phyloP scores from a whole-genome alignment of 1,140 invertebrate species.

The Listronotus oregonensis region DNA sequence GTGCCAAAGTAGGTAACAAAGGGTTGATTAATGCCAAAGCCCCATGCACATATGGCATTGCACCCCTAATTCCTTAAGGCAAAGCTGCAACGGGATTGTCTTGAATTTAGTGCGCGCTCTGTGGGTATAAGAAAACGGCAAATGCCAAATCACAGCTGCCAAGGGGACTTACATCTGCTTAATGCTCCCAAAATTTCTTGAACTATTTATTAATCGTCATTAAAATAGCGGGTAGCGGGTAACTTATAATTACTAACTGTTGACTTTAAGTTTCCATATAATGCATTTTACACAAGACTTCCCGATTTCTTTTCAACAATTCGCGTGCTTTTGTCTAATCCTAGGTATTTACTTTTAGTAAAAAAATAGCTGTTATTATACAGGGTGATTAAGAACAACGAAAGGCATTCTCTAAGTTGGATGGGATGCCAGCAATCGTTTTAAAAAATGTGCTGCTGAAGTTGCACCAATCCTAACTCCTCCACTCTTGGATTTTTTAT shows the following conservation, averaged over 20 bases:
- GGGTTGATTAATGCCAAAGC: slow-evolving; percentile 20
- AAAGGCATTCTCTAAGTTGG: too few species aligned
- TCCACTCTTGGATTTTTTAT: too few species aligned
- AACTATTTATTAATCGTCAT: slow-evolving; percentile 2
- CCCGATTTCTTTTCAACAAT: too few species aligned
- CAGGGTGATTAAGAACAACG: too few species aligned
- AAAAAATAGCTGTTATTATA: too few species aligned
- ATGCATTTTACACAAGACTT: too few species aligned
- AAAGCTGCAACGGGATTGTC: slow-evolving; percentile 34
- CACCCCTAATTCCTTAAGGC: slow-evolving; percentile 33
- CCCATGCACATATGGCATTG: slow-evolving; percentile 25
- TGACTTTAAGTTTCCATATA: too few species aligned
- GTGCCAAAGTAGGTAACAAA: slow-evolving; percentile 26
- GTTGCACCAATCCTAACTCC: too few species aligned
- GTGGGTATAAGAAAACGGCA: slow-evolving; percentile 35
- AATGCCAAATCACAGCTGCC: slow-evolving; percentile 34
- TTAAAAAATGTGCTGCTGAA: too few species aligned
- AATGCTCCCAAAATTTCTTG: slow-evolving; percentile 9
- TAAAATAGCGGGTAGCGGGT: slow-evolving; percentile 9
- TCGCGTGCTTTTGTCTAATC: too few species aligned
- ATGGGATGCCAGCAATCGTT: too few species aligned
- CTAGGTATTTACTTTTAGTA: too few species aligned
- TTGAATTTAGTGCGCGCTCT: slow-evolving; percentile 29
- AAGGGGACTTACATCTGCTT: slow-evolving; percentile 28
- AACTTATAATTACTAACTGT: not conserved